These are phyloP conservation scores for Hexactinellida sp. DNA, from an alignment of 37 sponge, comb jelly and placozoan genomes.

Conservation along the genomic window DNA sequence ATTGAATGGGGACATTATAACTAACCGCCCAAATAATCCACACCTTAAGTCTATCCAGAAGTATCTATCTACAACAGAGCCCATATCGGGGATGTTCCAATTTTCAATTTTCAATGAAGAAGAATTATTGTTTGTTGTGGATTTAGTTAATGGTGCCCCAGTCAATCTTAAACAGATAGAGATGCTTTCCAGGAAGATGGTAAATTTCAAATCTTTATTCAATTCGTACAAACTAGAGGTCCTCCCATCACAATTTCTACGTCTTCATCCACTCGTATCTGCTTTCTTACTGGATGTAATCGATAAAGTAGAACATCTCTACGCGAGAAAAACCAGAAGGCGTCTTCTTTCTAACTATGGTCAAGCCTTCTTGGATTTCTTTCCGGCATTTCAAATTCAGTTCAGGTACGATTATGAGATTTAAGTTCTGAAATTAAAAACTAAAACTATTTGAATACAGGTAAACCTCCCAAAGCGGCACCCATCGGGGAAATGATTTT, in stretches of 20 bases:
- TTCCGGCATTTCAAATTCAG: background rate
- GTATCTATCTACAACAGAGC: background rate
- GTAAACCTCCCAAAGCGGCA: too few relatives aligned
- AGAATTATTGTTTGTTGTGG: background rate
- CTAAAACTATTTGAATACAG: too few relatives aligned
- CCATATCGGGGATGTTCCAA: background rate
- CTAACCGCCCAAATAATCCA: background rate
- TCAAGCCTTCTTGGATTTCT: background rate
- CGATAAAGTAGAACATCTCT: background rate
- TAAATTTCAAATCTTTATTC: background rate
- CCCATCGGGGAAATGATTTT: too few relatives aligned
- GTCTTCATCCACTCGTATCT: background rate
- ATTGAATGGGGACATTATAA: background rate
- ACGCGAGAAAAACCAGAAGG: background rate
- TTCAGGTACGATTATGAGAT: background rate
- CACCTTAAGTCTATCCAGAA: background rate
- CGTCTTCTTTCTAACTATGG: background rate
- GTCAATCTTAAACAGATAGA: background rate
- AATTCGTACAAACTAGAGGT: background rate
- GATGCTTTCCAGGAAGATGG: background rate
- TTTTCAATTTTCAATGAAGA: background rate
- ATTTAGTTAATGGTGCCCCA: background rate
- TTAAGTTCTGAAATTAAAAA: background rate
- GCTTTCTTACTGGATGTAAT: background rate
- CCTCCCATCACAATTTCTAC: background rate